Evolutionary conservation across 2,797 vertebrate species (phyloP).

Genomic region (Clarias pachynema): DNA sequence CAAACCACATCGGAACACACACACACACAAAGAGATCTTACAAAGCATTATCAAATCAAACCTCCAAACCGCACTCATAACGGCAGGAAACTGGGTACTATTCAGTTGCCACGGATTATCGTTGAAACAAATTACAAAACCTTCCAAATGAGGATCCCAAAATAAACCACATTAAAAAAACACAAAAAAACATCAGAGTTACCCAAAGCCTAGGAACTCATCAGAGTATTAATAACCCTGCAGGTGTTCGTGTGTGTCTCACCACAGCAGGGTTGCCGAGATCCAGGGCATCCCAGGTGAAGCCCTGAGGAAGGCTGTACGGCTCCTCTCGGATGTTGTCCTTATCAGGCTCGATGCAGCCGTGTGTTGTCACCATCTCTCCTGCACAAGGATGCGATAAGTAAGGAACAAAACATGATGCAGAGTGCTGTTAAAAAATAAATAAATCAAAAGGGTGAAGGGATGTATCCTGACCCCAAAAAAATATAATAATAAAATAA

Average conservation of each 20-base stretch:
- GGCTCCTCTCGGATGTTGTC: slow-evolving; percentile 93
- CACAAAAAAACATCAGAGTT: background rate
- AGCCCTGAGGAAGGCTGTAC: slow-evolving; percentile 93
- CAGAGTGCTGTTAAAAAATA: background rate
- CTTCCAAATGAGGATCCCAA: background rate
- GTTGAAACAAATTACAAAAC: background rate
- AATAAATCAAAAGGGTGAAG: background rate
- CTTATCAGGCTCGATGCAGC: slow-evolving; percentile 94
- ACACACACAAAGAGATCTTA: background rate
- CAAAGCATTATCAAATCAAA: background rate
- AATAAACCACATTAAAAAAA: background rate
- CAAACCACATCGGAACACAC: background rate
- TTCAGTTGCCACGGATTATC: background rate
- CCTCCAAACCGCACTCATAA: background rate
- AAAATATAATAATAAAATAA: too few species aligned
- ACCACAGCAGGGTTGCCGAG: slow-evolving; percentile 90
- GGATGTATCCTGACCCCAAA: background rate
- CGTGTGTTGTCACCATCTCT: slow-evolving; percentile 93
- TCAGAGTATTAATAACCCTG: background rate
- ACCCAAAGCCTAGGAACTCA: background rate
- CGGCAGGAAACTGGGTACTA: too few species aligned
- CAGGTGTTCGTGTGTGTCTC: slow-evolving; percentile 58
- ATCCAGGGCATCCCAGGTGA: slow-evolving; percentile 95
- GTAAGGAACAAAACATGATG: background rate
- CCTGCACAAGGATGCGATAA: slow-evolving; percentile 71